Conservation (phyloP, 2,113 vertebrate genomes). For the Daboia siamensis region DNA sequence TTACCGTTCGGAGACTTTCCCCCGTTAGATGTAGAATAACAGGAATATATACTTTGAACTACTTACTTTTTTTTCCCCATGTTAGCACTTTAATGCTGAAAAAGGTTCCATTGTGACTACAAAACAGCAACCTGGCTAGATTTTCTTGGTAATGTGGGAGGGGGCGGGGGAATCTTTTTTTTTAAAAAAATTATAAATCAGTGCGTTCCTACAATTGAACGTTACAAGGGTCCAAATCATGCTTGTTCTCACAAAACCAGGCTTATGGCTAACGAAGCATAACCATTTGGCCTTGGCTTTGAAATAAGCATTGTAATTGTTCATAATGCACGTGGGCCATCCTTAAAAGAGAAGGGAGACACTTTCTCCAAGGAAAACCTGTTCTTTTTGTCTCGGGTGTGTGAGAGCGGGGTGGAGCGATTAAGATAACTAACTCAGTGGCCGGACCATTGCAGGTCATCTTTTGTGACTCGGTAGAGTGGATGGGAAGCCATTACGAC, state of each 20-base stretch:
- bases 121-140: slow-evolving; percentile 20
- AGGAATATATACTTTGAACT: slow-evolving; percentile 48
- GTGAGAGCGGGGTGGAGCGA: not conserved
- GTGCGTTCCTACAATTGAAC: not conserved
- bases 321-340: slow-evolving; percentile 26
- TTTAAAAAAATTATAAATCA: not conserved
- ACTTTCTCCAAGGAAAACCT: slow-evolving; percentile 30
- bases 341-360: slow-evolving; percentile 27
- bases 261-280: slow-evolving; percentile 23
- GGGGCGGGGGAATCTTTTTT: not conserved
- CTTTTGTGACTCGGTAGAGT: slow-evolving; percentile 19
- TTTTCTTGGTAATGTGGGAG: slow-evolving; percentile 42
- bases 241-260: not conserved
- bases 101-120: slow-evolving; percentile 50
- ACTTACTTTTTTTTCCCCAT: slow-evolving; percentile 50
- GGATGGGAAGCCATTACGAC: slow-evolving; percentile 5
- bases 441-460: slow-evolving; percentile 42
- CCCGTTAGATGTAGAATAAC: slow-evolving; percentile 50
- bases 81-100: slow-evolving; percentile 71
- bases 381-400: slow-evolving; percentile 25
- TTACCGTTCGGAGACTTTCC: slow-evolving; percentile 49
- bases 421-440: slow-evolving; percentile 42
- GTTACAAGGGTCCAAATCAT: slow-evolving; percentile 40
- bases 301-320: slow-evolving; percentile 25
- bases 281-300: slow-evolving; percentile 37